These are phyloP conservation scores for Aphidius ervi DNA, from an alignment of 1,140 invertebrate species.

Conservation along the genomic window DNA sequence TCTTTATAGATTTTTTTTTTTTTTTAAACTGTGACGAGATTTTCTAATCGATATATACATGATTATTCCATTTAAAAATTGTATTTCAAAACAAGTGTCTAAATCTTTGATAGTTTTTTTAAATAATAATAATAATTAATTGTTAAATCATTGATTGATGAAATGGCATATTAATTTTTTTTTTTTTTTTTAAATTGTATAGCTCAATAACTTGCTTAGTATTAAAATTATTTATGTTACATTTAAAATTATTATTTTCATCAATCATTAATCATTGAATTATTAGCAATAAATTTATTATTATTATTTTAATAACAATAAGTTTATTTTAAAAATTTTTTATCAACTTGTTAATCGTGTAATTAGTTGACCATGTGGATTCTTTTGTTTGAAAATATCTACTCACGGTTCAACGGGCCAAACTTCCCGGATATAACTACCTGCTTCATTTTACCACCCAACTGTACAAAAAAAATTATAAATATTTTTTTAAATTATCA, in stretches of 20 bases:
- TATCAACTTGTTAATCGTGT: conserved; percentile 13
- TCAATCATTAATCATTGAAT: not conserved
- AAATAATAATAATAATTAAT: no score
- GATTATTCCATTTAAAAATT: no score
- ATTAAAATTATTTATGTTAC: no score
- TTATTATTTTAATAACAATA: not conserved
- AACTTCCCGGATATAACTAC: conserved; percentile 49
- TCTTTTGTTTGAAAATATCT: conserved; percentile 19
- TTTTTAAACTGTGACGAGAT: no score
- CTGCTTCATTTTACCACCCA: conserved; percentile 25
- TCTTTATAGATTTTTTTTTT: no score
- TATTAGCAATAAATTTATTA: not conserved
- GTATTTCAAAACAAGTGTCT: no score
- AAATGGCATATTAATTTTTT: no score
- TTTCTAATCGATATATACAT: no score
- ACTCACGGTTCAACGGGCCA: conserved; percentile 47
- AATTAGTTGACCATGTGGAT: not conserved
- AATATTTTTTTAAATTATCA: not conserved
- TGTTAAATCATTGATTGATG: no score
- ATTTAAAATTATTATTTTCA: not conserved
- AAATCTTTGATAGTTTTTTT: no score
- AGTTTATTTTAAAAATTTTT: not conserved
- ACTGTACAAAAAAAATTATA: conserved; percentile 8
- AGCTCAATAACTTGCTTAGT: no score
- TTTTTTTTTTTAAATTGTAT: no score